Evolutionary conservation across 35 echinoderm and acorn worm species (phyloP).

Genomic region (Heliocidaris erythrogramma): DNA sequence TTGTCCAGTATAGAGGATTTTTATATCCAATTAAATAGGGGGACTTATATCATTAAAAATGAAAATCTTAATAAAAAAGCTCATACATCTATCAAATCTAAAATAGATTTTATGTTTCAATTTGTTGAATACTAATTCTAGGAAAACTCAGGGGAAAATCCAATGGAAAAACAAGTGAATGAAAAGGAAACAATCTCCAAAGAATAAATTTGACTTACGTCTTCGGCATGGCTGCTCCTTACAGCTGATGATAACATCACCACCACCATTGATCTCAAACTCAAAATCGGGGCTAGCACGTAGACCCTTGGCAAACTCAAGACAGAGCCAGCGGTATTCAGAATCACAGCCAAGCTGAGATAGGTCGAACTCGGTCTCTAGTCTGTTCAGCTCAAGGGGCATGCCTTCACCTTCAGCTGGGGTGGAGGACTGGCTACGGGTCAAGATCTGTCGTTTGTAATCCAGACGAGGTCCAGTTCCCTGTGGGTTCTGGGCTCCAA

Average conservation of each 20-base stretch:
- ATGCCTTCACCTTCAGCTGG: conserved; percentile 58
- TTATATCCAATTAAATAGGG: not conserved
- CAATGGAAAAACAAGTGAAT: not conserved
- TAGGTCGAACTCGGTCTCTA: conserved; percentile 69
- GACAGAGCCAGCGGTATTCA: conserved; percentile 77
- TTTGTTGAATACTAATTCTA: not conserved
- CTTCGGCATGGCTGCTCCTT: conserved; percentile 72
- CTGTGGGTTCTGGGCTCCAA: conserved; percentile 66
- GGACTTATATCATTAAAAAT: not conserved
- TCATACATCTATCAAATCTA: no score
- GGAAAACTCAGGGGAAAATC: not conserved
- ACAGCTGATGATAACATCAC: conserved; percentile 66
- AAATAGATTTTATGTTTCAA: not conserved
- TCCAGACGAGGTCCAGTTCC: conserved; percentile 67
- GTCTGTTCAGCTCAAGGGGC: conserved; percentile 46
- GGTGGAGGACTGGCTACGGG: conserved; percentile 50
- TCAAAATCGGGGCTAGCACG: conserved; percentile 75
- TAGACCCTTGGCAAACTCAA: conserved; percentile 81
- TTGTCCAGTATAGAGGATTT: no score
- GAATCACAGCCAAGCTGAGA: conserved; percentile 66
- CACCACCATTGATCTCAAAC: conserved; percentile 67
- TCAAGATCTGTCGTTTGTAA: conserved; percentile 70
- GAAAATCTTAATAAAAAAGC: not conserved
- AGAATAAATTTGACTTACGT: conserved; percentile 57
- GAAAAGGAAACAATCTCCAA: not conserved